Evolutionary conservation across 2,888 invertebrate species (phyloP).

Genomic region (Schizotus pectinicornis): DNA sequence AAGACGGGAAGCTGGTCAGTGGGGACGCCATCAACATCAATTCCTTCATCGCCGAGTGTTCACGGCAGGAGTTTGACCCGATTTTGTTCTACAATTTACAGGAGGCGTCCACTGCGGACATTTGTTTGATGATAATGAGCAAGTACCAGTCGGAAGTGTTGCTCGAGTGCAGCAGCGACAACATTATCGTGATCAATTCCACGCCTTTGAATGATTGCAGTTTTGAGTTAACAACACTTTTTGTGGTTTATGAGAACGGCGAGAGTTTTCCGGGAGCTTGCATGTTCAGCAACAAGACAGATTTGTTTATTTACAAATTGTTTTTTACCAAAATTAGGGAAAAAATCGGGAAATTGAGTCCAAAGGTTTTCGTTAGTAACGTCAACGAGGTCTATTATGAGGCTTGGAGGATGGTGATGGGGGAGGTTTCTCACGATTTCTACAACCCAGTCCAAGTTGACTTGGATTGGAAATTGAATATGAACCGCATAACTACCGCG

Average conservation of each 20-base stretch:
- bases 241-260: slow-evolving; percentile 13
- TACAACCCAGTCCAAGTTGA: slow-evolving; percentile 18
- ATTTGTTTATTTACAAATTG: slow-evolving; percentile 5
- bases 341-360: slow-evolving; percentile 6
- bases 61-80: slow-evolving; percentile 6
- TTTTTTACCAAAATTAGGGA: slow-evolving; percentile 23
- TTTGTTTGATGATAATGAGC: slow-evolving; percentile 20
- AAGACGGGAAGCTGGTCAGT: slow-evolving; percentile 3
- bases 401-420: slow-evolving; percentile 22
- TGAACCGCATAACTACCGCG: slow-evolving; percentile 12
- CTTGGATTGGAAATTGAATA: slow-evolving; percentile 22
- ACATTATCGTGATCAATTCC: slow-evolving; percentile 11
- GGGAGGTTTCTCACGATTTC: slow-evolving; percentile 2
- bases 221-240: slow-evolving; percentile 23
- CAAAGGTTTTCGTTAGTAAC: slow-evolving; percentile 12
- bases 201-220: slow-evolving; percentile 12
- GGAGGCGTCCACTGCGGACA: neutral
- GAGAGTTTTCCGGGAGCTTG: slow-evolving; percentile 22
- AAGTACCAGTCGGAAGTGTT: slow-evolving; percentile 17
- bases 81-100: slow-evolving; percentile 14
- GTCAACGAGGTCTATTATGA: slow-evolving; percentile 17
- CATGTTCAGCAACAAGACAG: slow-evolving; percentile 16
- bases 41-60: slow-evolving; percentile 15
- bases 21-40: slow-evolving; percentile 2
- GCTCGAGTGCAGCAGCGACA: slow-evolving; percentile 3